These are phyloP conservation scores for Drosophila serrata DNA, from an alignment of 1,140 invertebrate genomes.

Conservation along the genomic window DNA sequence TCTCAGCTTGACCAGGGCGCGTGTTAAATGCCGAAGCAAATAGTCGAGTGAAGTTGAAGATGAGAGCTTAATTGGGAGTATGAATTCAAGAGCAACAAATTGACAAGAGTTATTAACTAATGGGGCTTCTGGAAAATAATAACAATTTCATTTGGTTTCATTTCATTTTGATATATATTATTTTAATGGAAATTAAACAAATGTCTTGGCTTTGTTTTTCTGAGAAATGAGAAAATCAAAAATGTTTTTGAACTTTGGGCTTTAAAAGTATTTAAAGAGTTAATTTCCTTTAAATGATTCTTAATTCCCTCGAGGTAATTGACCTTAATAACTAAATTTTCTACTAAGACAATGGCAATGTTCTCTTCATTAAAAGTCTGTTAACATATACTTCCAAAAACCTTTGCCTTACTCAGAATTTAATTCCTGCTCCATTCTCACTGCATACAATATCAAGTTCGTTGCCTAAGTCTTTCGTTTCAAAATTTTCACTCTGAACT, in stretches of 20 bases:
- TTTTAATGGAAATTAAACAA: neutral
- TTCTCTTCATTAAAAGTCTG: neutral
- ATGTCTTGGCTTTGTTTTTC: neutral
- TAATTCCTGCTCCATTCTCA: neutral
- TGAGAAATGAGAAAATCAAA: neutral
- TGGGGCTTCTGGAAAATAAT: neutral
- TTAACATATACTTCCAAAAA: neutral
- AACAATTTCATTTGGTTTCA: neutral
- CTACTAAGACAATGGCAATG: neutral
- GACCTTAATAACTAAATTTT: neutral
- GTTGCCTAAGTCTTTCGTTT: conserved; percentile 79
- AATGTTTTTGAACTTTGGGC: neutral
- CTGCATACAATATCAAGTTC: conserved; percentile 54
- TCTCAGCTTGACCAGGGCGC: conserved; percentile 23
- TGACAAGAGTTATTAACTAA: conserved; percentile 1
- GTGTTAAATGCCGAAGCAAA: conserved; percentile 33
- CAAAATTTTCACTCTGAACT: conserved; percentile 6
- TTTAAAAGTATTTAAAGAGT: neutral
- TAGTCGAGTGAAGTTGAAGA: conserved; percentile 28
- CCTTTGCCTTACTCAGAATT: neutral
- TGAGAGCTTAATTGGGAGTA: conserved; percentile 9
- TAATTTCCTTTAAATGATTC: neutral
- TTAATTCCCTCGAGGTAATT: neutral
- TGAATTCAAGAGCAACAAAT: neutral
- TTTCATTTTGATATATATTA: no score